Conservation (phyloP, 2,888 invertebrate species). For the Atethmia centrago region DNA sequence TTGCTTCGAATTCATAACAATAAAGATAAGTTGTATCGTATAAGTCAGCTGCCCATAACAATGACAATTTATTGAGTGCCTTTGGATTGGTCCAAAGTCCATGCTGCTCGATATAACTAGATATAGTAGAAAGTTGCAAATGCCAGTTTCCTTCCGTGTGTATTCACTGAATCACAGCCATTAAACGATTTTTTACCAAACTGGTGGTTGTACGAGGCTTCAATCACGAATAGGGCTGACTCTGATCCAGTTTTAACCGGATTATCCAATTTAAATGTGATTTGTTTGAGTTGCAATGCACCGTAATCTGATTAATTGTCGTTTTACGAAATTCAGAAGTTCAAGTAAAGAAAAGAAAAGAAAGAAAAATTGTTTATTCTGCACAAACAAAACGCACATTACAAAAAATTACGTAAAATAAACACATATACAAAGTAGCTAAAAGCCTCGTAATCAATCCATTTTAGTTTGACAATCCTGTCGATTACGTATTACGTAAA, state of each 20-base stretch:
- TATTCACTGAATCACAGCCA: slow-evolving; percentile 23
- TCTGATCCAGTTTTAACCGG: slow-evolving; percentile 21
- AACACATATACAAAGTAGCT: too few relatives aligned
- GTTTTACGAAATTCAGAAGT: neutral
- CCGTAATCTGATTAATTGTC: slow-evolving; percentile 8
- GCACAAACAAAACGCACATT: too few relatives aligned
- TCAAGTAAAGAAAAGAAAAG: too few relatives aligned
- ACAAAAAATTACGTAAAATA: too few relatives aligned
- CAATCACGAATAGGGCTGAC: slow-evolving; percentile 38
- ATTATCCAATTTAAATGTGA: slow-evolving; percentile 35
- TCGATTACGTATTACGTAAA: too few relatives aligned
- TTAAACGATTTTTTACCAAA: slow-evolving; percentile 47
- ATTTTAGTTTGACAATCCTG: too few relatives aligned
- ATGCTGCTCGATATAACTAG: neutral
- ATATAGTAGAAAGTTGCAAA: slow-evolving; percentile 27
- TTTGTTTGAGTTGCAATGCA: slow-evolving; percentile 30
- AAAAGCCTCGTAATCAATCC: too few relatives aligned
- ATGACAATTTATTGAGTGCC: slow-evolving; percentile 37
- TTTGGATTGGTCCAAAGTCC: slow-evolving; percentile 34
- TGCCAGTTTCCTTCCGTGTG: slow-evolving; percentile 8
- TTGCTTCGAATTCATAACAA: slow-evolving; percentile 51
- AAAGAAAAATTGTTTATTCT: too few relatives aligned
- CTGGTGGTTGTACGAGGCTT: slow-evolving; percentile 21
- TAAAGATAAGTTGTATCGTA: slow-evolving; percentile 43
- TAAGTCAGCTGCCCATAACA: slow-evolving; percentile 21